Conservation (phyloP, 2,888 invertebrate genomes). For the Leucozona laternaria region DNA sequence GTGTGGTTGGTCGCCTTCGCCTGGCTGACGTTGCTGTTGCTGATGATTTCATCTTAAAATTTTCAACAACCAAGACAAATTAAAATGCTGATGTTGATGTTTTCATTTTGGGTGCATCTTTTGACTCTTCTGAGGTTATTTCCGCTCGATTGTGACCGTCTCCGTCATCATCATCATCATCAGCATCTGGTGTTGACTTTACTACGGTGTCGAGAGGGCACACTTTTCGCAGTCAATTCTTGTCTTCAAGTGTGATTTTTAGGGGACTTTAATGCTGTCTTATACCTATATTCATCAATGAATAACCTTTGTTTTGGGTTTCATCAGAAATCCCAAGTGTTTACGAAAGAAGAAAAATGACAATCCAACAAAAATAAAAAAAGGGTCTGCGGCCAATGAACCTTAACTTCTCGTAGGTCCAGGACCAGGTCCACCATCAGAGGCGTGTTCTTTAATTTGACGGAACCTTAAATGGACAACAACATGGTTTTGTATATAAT, state of each 20-base stretch:
- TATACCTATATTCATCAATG: slow-evolving; percentile 33
- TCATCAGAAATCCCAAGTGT: slow-evolving; percentile 32
- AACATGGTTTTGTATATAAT: neutral
- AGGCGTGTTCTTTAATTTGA: slow-evolving; percentile 28
- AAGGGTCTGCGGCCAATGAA: slow-evolving; percentile 28
- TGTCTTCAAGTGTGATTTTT: slow-evolving; percentile 60
- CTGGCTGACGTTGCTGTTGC: slow-evolving; percentile 31
- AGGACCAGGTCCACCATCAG: slow-evolving; percentile 1
- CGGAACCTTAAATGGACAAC: slow-evolving; percentile 50
- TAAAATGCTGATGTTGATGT: slow-evolving; percentile 64
- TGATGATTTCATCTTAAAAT: slow-evolving; percentile 72
- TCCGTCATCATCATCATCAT: slow-evolving; percentile 23
- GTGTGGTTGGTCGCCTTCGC: slow-evolving; percentile 23
- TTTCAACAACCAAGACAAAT: slow-evolving; percentile 60
- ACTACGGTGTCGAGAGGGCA: slow-evolving; percentile 64
- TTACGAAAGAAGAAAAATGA: slow-evolving; percentile 29
- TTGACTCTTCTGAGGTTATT: slow-evolving; percentile 42
- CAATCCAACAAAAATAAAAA: slow-evolving; percentile 9
- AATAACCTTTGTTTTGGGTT: slow-evolving; percentile 35
- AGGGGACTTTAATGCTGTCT: slow-evolving; percentile 17
- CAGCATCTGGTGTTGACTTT: slow-evolving; percentile 58
- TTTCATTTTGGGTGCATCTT: slow-evolving; percentile 67
- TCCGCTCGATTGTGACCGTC: slow-evolving; percentile 42
- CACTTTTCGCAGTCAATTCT: slow-evolving; percentile 64
- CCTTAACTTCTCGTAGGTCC: slow-evolving; percentile 10